Evolutionary conservation across 1,140 invertebrate genomes (phyloP).

Genomic region (Agrypnia vestita): DNA sequence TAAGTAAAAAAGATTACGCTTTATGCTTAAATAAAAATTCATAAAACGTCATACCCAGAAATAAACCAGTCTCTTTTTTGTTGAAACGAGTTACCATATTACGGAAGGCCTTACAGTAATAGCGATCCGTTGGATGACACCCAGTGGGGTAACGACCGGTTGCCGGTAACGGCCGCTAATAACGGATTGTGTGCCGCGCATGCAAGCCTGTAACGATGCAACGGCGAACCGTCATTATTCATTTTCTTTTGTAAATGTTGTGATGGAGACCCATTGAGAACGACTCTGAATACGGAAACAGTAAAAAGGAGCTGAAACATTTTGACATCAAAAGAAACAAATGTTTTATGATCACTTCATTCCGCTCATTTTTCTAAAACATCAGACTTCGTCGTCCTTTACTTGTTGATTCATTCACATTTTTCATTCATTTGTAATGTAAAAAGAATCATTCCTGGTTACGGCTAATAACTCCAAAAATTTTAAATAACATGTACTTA

Average conservation of each 20-base stretch:
- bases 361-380: too few relatives aligned
- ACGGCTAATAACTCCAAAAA: too few relatives aligned
- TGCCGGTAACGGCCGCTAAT: constrained; percentile 40
- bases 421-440: too few relatives aligned
- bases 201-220: constrained; percentile 13
- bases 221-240: constrained; percentile 18
- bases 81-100: too few relatives aligned
- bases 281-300: constrained; percentile 12
- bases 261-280: not conserved
- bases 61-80: too few relatives aligned
- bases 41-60: too few relatives aligned
- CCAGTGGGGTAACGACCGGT: constrained; percentile 24
- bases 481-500: too few relatives aligned
- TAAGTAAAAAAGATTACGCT: too few relatives aligned
- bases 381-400: too few relatives aligned
- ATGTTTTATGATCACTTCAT: not conserved
- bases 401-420: too few relatives aligned
- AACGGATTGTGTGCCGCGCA: constrained; percentile 34
- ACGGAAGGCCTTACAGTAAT: not conserved
- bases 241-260: constrained; percentile 31
- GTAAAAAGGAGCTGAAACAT: not conserved
- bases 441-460: too few relatives aligned
- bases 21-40: too few relatives aligned
- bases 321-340: constrained; percentile 8
- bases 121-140: constrained; percentile 37